Base-by-base conservation (phyloP, 2,797 vertebrate genomes). In the Picus viridis region DNA sequence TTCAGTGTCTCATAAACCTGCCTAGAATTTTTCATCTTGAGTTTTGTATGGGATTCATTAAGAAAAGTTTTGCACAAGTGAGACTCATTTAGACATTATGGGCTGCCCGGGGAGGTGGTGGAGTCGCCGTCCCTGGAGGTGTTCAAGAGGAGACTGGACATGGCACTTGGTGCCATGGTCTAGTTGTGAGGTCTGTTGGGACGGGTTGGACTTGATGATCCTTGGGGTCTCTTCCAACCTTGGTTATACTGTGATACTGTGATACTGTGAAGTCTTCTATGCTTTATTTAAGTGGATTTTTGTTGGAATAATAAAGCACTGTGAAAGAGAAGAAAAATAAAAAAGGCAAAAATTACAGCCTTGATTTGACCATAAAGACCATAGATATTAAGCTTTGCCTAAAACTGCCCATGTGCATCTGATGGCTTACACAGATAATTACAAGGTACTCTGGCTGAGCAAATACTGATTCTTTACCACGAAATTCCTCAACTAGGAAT, bases 371-470 rank as follows among this genome's bases (percentile, higher is more conserved):
- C 12, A 51, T 63, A 83, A 95, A 85, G 29, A 59, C 49, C 36
- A 86, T 12, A 80, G 36, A 75, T 83, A 82, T 2, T 24, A 92
- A 29, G 43, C 84, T 83, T 43, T 86, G 67, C 86, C 69, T 93
- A 80, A 94, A 97, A 86, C 74, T 93, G 87, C 51, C 67, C 83
- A 54, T 45, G 79, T 91, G 76, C 3, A 89, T 83, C 70, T 93
- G 75, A 91, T 88, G 34, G 39, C 53, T 93, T 95, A 69, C 45
- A 47, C 29, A 75, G 59, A 75, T 89, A 95, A 96, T 94, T 92
- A 89, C 26, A 93, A 71, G 24, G 34, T 94, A 54, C 22, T 80
- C 81, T 88, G 27, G 78, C 17, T 79, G 64, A 92, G 49, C 24
- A 93, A 79, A 15, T 57, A 58, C 15, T 82, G 76, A 86, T 86